These are phyloP conservation scores for Metellina segmentata DNA, from an alignment of 2,888 invertebrate genomes.

Conservation along the genomic window DNA sequence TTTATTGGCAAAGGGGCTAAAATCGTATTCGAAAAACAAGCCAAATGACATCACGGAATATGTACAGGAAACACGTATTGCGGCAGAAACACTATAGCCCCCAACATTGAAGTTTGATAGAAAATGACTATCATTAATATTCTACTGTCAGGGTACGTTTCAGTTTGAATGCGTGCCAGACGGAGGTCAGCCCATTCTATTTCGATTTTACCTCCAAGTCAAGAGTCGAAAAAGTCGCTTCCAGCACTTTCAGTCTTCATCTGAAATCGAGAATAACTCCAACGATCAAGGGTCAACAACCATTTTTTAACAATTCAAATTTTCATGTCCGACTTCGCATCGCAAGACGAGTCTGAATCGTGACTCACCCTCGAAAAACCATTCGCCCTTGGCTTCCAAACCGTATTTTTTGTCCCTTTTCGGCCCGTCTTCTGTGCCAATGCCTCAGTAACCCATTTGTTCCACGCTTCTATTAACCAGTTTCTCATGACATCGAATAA, in stretches of 20 bases:
- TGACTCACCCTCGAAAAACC: constrained; percentile 13
- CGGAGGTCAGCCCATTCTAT: too few relatives aligned
- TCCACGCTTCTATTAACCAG: constrained; percentile 27
- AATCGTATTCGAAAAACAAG: too few relatives aligned
- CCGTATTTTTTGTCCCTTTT: background rate
- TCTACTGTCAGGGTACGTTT: too few relatives aligned
- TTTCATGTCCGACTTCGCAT: background rate
- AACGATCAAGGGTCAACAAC: background rate
- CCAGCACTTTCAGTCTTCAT: background rate
- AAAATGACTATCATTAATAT: too few relatives aligned
- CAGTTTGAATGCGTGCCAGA: too few relatives aligned
- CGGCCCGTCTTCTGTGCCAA: constrained; percentile 5
- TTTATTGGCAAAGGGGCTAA: too few relatives aligned
- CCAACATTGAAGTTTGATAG: too few relatives aligned
- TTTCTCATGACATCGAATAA: constrained; percentile 25
- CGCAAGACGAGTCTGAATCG: constrained; percentile 26
- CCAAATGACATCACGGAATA: too few relatives aligned
- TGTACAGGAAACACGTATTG: too few relatives aligned
- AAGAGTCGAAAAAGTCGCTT: too few relatives aligned
- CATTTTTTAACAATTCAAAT: background rate
- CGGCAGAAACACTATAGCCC: too few relatives aligned
- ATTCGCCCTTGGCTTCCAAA: constrained; percentile 13
- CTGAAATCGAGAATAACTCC: constrained; percentile 9
- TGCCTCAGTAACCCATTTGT: constrained; percentile 59
- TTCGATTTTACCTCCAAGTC: too few relatives aligned